These are phyloP conservation scores for Enoplosus armatus DNA, from an alignment of 2,797 vertebrate genomes.

Conservation along the genomic window DNA sequence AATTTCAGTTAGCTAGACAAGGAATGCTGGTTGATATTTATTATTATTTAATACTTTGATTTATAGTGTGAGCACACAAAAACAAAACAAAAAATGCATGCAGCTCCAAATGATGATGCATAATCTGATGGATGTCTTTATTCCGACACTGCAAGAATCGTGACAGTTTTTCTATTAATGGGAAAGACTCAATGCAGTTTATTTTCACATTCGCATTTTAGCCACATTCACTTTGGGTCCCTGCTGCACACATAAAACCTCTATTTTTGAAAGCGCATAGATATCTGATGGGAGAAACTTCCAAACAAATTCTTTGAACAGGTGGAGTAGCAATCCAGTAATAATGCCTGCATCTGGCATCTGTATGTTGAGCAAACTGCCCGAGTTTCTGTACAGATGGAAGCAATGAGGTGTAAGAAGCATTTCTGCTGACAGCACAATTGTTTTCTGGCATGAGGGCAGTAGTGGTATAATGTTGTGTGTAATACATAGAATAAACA, in stretches of 20 bases:
- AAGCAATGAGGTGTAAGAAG: conserved; percentile 72
- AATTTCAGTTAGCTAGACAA: background rate
- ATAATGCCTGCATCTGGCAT: conserved; percentile 73
- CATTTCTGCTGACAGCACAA: conserved; percentile 69
- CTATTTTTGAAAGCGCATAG: background rate
- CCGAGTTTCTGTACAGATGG: conserved; percentile 70
- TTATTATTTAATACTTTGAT: background rate
- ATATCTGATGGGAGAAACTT: conserved; percentile 22
- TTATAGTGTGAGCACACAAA: background rate
- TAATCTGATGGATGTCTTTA: background rate
- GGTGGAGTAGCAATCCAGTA: conserved; percentile 65
- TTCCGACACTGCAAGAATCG: background rate
- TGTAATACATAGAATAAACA: conserved; percentile 9
- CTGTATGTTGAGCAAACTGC: conserved; percentile 69
- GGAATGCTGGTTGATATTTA: background rate
- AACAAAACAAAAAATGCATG: background rate
- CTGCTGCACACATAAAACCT: background rate
- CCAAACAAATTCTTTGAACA: conserved; percentile 38
- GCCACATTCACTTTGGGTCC: background rate
- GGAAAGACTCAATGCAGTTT: background rate
- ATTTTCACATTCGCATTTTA: background rate
- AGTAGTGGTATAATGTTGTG: background rate
- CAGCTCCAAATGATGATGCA: background rate
- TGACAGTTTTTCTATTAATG: background rate
- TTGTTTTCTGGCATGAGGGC: conserved; percentile 40